These are phyloP conservation scores for Neomonachus schauinslandi DNA, from an alignment of 2,113 vertebrate genomes.

Conservation along the genomic window DNA sequence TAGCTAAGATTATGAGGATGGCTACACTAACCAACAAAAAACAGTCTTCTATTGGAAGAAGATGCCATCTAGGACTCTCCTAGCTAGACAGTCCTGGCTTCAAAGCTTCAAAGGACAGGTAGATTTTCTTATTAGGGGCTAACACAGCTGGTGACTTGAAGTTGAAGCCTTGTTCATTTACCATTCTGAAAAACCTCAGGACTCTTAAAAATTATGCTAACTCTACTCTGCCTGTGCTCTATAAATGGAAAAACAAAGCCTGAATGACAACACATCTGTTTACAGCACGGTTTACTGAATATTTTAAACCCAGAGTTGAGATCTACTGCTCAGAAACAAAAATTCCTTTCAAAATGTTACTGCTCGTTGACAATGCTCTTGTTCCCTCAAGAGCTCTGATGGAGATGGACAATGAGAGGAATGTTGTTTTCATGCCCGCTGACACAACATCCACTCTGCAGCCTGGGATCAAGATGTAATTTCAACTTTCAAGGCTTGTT, in stretches of 20 bases:
- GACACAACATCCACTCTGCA: neutral
- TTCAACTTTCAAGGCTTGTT: neutral
- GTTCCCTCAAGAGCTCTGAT: neutral
- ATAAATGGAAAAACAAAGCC: neutral
- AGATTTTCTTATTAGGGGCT: neutral
- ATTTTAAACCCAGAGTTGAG: neutral
- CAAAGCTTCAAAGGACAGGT: neutral
- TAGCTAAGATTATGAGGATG: neutral
- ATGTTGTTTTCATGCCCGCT: neutral
- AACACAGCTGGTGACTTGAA: neutral
- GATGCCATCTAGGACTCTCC: neutral
- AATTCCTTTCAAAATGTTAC: neutral
- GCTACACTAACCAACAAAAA: neutral
- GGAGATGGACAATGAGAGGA: neutral
- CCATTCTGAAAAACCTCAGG: neutral
- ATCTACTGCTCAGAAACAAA: neutral
- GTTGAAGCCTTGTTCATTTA: neutral
- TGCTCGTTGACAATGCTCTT: neutral
- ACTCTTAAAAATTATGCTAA: neutral
- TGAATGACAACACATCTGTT: neutral
- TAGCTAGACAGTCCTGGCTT: neutral
- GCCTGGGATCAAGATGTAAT: neutral
- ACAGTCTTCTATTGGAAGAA: neutral
- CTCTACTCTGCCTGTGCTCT: neutral
- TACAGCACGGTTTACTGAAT: neutral